These are phyloP conservation scores for Delphinus delphis DNA, from an alignment of 2,113 vertebrate genomes.

Conservation along the genomic window DNA sequence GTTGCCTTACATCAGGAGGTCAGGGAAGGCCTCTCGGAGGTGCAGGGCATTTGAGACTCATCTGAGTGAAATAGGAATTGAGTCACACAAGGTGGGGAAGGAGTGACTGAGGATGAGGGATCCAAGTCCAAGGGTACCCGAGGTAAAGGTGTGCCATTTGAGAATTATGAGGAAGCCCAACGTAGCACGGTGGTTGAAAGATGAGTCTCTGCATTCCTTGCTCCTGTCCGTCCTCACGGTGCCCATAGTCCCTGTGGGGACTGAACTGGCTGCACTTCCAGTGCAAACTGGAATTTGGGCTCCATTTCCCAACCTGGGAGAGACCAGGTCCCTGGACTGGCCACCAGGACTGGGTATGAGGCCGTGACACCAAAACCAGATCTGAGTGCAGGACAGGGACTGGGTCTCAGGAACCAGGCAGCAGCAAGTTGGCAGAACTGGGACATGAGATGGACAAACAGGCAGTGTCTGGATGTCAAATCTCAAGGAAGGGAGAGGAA, in stretches of 20 bases:
- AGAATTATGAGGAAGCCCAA: not conserved
- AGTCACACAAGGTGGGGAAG: no score
- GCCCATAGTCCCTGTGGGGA: not conserved
- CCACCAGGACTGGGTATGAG: not conserved
- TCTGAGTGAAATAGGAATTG: not conserved
- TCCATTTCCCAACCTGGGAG: not conserved
- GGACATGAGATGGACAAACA: not conserved
- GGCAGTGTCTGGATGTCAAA: not conserved
- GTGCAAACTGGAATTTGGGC: not conserved
- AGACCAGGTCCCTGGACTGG: not conserved
- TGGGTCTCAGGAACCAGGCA: not conserved
- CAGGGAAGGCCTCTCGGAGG: not conserved
- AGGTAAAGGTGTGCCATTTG: not conserved
- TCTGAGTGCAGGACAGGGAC: not conserved
- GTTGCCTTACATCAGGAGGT: not conserved
- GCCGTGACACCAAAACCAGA: not conserved
- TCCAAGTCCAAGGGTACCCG: no score
- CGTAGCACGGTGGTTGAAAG: not conserved
- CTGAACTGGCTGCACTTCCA: not conserved
- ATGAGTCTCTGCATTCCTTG: not conserved
- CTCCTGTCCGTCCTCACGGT: not conserved
- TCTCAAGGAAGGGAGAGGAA: not conserved
- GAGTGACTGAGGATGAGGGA: not conserved
- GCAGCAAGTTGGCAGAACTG: not conserved
- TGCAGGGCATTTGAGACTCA: not conserved